Evolutionary conservation across 2,113 vertebrate genomes (phyloP), one percentile per base, ranked within the genome.

Genomic region (Syrmaticus mikado): DNA sequence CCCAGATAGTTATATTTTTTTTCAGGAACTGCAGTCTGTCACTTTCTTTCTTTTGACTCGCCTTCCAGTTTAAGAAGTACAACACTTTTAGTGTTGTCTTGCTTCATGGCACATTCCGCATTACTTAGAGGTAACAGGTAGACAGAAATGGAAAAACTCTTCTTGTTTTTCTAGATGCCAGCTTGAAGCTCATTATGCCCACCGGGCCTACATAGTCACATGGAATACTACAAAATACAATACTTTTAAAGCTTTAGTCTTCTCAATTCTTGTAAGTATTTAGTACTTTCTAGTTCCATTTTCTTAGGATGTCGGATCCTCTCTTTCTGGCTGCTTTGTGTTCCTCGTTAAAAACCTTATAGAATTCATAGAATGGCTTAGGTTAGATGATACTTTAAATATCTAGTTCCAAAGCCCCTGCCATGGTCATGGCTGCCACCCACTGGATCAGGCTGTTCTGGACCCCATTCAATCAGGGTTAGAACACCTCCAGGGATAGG

Each of bases 161-260:
- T 52, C 11, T 45, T 12, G 36, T 82, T 58, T 74, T 82, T 74
- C 20, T 28, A 53, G 13, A 5, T 5, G 1, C 14, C 60, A 38
- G 4, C 14, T n/a, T 75, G 50, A 21, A 72, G 11, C 15, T 81
- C 15, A 46, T 41, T 81, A 25, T 52, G 13, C 25, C 38, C 19
- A 14, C 50, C 48, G 7, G 19, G 10, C 25, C 28, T 45, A 10
- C 1, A 1, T 41, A 72, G 7, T 2, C 5, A 18, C 6, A 34
- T 16, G 8, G 11, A 92, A 8, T 25, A 30, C 57, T 30, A 46
- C 4, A 52, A 87, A 90, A 57, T 45, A 48, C 43, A 88, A 68
- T 10, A 19, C 2, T 89, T 64, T 18, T 78, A 28, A 89, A 89
- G 8, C 15, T 18, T 80, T 74, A 50, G 13, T 53, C 21, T 83